A percentile compares a stretch with the other conserved stretches of the same genome.
Evolutionary conservation across 2,113 vertebrate species (phyloP).

Genomic region (Bufo bufo): DNA sequence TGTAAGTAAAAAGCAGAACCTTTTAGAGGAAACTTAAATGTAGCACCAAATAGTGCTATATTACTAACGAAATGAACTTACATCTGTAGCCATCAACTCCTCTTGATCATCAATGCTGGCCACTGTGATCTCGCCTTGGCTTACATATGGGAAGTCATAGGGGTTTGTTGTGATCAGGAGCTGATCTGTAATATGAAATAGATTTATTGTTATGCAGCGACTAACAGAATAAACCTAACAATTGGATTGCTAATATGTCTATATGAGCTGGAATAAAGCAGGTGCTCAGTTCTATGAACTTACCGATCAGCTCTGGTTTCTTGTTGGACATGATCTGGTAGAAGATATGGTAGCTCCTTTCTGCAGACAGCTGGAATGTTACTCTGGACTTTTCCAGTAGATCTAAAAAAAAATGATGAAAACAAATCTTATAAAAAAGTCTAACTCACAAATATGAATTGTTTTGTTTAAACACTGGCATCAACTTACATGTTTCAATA

Average conservation of each 20-base stretch:
- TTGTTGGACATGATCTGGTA: constrained; percentile 67
- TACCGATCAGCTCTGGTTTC: constrained; percentile 60
- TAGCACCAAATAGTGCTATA: neutral
- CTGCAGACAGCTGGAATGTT: constrained; percentile 63
- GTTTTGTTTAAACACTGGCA: neutral
- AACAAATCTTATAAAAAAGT: neutral
- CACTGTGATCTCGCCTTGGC: constrained; percentile 60
- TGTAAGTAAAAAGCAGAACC: neutral
- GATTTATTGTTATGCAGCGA: too few species aligned
- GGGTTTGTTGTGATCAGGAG: constrained; percentile 62
- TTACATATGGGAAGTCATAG: constrained; percentile 57
- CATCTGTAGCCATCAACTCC: constrained; percentile 60
- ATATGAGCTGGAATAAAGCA: neutral
- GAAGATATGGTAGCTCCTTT: constrained; percentile 64
- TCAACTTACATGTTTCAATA: constrained; percentile 66
- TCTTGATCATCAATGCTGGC: constrained; percentile 59
- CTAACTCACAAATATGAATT: neutral
- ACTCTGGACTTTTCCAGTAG: constrained; percentile 64
- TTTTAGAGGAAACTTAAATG: neutral
- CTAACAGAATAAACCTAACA: too few species aligned
- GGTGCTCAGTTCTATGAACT: neutral
- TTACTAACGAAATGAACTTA: constrained; percentile 32
- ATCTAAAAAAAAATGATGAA: constrained; percentile 35
- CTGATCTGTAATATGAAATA: constrained; percentile 56
- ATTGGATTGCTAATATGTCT: too few species aligned